phyloP scores from a whole-genome alignment of 2,888 invertebrate species.

The Phymatocera aterrima region DNA sequence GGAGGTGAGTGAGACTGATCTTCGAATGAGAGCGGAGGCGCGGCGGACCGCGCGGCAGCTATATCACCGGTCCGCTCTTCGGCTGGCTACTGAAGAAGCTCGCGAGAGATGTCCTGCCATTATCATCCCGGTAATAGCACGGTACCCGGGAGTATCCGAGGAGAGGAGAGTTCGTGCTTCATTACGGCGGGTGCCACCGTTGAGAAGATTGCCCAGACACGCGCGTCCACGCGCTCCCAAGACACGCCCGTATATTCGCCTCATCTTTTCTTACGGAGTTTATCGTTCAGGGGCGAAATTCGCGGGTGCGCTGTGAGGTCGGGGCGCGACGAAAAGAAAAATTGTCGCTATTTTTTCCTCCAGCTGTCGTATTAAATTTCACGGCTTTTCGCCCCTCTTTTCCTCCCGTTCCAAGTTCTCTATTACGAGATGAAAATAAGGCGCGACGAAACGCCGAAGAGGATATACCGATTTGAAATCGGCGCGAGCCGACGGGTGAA shows the following conservation, averaged over 20 bases:
- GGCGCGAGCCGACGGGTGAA: too few species aligned
- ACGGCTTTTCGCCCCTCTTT: too few species aligned
- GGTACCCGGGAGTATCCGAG: constrained; percentile 45
- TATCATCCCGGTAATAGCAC: constrained; percentile 48
- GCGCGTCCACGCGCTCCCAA: constrained; percentile 44
- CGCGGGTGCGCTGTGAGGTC: neutral
- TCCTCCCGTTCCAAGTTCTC: too few species aligned
- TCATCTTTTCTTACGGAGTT: neutral
- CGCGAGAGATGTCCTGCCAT: constrained; percentile 47
- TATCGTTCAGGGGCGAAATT: neutral
- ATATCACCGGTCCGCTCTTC: constrained; percentile 3
- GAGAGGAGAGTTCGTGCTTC: constrained; percentile 47
- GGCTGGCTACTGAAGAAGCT: constrained; percentile 46
- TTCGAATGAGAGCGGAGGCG: neutral
- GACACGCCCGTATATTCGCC: constrained; percentile 15
- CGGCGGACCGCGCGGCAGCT: neutral
- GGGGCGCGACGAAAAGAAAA: neutral
- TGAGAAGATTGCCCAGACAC: constrained; percentile 42
- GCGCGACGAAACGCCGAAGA: too few species aligned
- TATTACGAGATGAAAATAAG: too few species aligned
- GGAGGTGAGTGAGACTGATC: too few species aligned
- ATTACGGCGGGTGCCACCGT: constrained; percentile 47
- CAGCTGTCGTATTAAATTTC: too few species aligned
- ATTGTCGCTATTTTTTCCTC: too few species aligned
- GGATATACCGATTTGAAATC: too few species aligned